Conservation (phyloP, 2,113 vertebrate genomes). For the Mesoclemmys tuberculata region DNA sequence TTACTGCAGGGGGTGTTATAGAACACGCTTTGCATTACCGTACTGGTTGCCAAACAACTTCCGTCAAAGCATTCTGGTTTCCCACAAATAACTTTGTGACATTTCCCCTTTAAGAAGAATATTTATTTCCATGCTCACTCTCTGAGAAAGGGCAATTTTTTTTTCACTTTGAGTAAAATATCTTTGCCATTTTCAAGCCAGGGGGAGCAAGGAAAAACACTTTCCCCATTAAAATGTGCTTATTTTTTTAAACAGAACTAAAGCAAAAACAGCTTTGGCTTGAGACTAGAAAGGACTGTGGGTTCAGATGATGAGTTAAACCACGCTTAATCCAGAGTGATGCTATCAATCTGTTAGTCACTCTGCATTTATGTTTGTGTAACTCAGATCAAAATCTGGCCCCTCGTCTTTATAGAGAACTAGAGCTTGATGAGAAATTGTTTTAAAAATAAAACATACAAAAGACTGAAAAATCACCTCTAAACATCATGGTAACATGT, state of each 20-base stretch:
- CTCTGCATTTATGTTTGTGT: background rate
- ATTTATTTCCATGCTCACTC: background rate
- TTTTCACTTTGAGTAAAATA: background rate
- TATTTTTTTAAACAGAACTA: background rate
- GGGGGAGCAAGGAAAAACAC: background rate
- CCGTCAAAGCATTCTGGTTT: background rate
- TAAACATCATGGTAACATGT: background rate
- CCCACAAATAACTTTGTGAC: background rate
- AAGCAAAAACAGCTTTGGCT: background rate
- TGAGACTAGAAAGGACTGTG: background rate
- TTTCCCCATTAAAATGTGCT: background rate
- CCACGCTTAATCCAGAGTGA: background rate
- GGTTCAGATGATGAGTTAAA: background rate
- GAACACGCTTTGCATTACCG: background rate
- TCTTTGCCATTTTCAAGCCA: background rate
- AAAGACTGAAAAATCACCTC: background rate
- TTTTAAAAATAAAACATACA: background rate
- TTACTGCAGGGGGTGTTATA: background rate
- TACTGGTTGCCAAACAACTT: background rate
- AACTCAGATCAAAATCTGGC: background rate
- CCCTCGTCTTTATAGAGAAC: background rate
- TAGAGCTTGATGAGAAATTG: background rate
- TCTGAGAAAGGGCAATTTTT: background rate
- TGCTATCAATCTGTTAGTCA: background rate
- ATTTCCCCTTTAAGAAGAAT: background rate